These are phyloP conservation scores for Creontiades dilutus DNA, from an alignment of 2,888 invertebrate species.

Conservation along the genomic window DNA sequence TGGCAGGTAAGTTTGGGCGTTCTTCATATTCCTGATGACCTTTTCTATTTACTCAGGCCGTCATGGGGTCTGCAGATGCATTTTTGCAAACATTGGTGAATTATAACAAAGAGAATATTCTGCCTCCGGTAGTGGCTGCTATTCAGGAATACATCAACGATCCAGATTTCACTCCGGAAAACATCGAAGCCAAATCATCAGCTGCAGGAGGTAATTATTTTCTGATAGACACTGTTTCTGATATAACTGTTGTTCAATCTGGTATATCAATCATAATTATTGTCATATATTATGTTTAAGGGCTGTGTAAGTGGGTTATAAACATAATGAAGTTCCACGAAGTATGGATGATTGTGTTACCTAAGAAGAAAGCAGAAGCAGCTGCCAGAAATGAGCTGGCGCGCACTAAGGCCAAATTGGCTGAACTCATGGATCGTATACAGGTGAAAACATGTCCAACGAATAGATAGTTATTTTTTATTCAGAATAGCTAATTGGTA, in stretches of 20 bases:
- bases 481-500: no score
- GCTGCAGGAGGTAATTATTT: slow-evolving; percentile 86
- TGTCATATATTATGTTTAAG: not conserved
- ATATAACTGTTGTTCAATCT: no score
- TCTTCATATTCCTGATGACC: no score
- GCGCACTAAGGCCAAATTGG: slow-evolving; percentile 89
- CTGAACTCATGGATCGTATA: slow-evolving; percentile 85
- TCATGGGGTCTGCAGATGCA: slow-evolving; percentile 94
- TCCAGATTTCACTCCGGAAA: slow-evolving; percentile 90
- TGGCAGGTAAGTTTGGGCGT: no score
- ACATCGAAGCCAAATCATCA: slow-evolving; percentile 90
- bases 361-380: slow-evolving; percentile 90
- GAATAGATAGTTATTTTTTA: no score
- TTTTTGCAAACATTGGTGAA: slow-evolving; percentile 90
- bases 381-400: slow-evolving; percentile 91
- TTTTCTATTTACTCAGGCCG: slow-evolving; percentile 78
- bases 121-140: slow-evolving; percentile 91
- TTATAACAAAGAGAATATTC: slow-evolving; percentile 96
- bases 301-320: slow-evolving; percentile 95
- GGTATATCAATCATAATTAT: not conserved
- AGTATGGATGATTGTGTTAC: slow-evolving; percentile 94
- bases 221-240: no score
- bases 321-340: slow-evolving; percentile 94
- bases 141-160: slow-evolving; percentile 83
- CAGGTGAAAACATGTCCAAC: slow-evolving; percentile 78